phyloP scores from a whole-genome alignment of 2,113 vertebrate species.

The Hypomesus transpacificus region DNA sequence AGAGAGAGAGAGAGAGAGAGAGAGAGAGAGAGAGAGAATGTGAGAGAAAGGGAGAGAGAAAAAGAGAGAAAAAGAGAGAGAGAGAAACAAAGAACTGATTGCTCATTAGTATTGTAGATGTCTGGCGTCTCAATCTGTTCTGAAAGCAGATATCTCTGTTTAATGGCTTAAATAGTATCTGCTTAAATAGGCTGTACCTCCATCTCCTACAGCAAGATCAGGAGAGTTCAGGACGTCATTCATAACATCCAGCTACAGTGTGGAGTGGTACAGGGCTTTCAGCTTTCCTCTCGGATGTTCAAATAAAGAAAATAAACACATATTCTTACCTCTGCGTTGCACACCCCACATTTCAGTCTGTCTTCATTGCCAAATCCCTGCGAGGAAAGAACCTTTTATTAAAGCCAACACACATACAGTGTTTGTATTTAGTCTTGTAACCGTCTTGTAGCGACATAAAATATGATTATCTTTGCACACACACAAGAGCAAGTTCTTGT shows the following conservation, averaged over 20 bases:
- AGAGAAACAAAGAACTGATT: slow-evolving; percentile 69
- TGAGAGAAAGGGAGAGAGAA: slow-evolving; percentile 5
- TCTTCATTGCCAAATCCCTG: slow-evolving; percentile 60
- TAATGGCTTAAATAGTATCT: slow-evolving; percentile 66
- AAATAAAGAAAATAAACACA: neutral
- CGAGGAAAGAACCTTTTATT: slow-evolving; percentile 23
- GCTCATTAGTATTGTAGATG: slow-evolving; percentile 71
- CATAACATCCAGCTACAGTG: no score
- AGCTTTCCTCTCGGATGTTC: neutral
- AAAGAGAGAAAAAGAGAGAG: slow-evolving; percentile 24
- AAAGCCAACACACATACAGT: neutral
- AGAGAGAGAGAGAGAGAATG: neutral
- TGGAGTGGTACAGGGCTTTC: no score
- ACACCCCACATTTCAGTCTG: slow-evolving; percentile 48
- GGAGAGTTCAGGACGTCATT: slow-evolving; percentile 16
- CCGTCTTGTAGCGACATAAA: no score
- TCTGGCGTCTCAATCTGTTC: slow-evolving; percentile 56
- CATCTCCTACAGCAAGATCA: slow-evolving; percentile 51
- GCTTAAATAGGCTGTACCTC: slow-evolving; percentile 48
- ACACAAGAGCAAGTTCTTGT: no score
- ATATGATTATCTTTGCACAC: no score
- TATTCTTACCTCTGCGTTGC: slow-evolving; percentile 65
- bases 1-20: no score
- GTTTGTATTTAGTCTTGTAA: neutral
- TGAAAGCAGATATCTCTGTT: slow-evolving; percentile 56